Evolutionary conservation across 2,797 vertebrate species (phyloP), one percentile per base, ranked within the genome.

Genomic region (Enteromius viviparus): DNA sequence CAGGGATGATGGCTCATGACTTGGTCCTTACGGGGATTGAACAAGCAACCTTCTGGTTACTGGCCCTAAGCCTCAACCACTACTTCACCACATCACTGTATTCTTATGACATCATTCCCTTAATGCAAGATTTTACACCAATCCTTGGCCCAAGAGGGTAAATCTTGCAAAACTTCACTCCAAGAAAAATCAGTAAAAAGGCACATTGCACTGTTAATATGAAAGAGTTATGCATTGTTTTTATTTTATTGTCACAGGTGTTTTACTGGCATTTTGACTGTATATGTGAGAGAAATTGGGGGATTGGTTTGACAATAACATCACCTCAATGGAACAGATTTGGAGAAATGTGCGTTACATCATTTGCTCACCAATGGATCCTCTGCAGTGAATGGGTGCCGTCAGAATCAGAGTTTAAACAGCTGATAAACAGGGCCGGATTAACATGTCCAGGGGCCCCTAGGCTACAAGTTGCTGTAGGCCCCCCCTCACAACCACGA

Each of bases 61-160:
- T 74, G 32, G 71, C 71, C 19, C 49, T n/a, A 3, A 51, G 47
- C 17, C 70, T 76, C 58, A 37, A 23, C 51, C 32, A 75, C 71
- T 75, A n/a, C 32, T 58, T 75, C 12, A 58, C 51, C 51, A 55
- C 51, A 55, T 19, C 32, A 40, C 72, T 40, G 4, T 23, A 23
- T 74, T n/a, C 29, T 3, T 34, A 53, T n/a, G 17, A 53, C 3
- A 53, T 14, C 1, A 34, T 74, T 37, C 19, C 10, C 19, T 1
- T 37, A 75, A n/a, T 37, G 19, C 6, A 37, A 55, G 4, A 37
- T 1, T 55, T 55, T 58, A 1, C 21, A 37, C 21, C 32, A 37
- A 15, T n/a, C 9, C 37, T 75, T 55, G 71, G 29, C 10, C 19
- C 29, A 53, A 34, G 70, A 53, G 10, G 10, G 3, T 34, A 3